Base-by-base conservation (phyloP, 2,113 vertebrate species). In the Gasterosteus aculeatus region DNA sequence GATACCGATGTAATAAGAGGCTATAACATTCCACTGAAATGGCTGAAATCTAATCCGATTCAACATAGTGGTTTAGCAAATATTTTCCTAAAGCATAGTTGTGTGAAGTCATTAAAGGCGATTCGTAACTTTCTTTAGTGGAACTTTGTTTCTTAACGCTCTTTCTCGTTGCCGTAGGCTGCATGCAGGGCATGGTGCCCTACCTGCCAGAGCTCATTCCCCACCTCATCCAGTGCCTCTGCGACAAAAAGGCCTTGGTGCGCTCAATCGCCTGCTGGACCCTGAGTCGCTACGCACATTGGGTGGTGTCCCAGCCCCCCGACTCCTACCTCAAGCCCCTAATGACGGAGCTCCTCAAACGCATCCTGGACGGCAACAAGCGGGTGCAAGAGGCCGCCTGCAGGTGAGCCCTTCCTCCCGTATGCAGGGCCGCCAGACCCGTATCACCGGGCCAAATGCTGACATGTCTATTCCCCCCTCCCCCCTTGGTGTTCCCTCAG, bases 201-300 rank as follows among this genome's bases (percentile, higher is more conserved):
- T 99, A 97, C 90, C 93, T 99, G 53, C 97, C 97, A 0, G 97
- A 98, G 92, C 92, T 99, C 68, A 96, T 99, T 82, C 97, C 97
- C 0, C 97, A 98, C 89, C 95, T 98, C 66, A 97, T 98, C 90
- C 95, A 95, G 87, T 96, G 95, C 91, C 92, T 98, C 49, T 95
- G 96, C 0, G 96, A 98, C 73, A 97, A 97, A 86, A 97, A 97
- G 91, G 97, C 97, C 56, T 91, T 97, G 72, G 97, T 98, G 14
- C 96, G 97, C 51, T 98, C 97, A 77, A 98, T 98, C 6, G 96
- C 97, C 73, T 98, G 97, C 93, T 99, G 97, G 97, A 98, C 97
- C 0, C 93, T 98, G 70, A 98, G 97, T 91, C 97, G 97, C 59
- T 98, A 99, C 0, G 97, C 97, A n/a, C 97, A 98, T 88, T 99